Base-by-base conservation (phyloP, 2,888 invertebrate species). In the Cryptus viduatorius region DNA sequence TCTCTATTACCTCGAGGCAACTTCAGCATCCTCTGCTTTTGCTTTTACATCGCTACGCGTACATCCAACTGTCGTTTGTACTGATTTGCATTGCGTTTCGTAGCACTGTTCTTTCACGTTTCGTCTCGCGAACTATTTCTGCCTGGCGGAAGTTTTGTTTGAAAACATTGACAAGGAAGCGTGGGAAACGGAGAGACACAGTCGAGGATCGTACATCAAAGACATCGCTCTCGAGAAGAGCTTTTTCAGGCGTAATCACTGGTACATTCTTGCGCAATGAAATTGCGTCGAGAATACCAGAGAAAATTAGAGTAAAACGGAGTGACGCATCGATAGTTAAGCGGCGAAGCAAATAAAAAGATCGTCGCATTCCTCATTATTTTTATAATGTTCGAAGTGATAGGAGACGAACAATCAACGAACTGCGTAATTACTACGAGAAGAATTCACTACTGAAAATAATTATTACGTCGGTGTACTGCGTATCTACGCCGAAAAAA, bases 41-140 rank as follows among this genome's bases (percentile, higher is more conserved):
- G 37, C 82, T 64, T 79, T 56, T 14, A 65, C 42, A 65, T 72
- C 14, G 5, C 14, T 61, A 24, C 29, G 19, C 19, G 59, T 12
- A 31, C 31, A 2, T 5, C 1, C 5, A 61, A 4, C 29, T 29
- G 29, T 61, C 59, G 29, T 29, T 31, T 29, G 29, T 14, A 29
- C 7, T 24, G 59, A 61, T 61, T 31, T 31, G 29, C 31, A 29
- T 5, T 14, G 59, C 56, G 24, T 56, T 56, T 19, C 56, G 10
- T 3, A 14, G 46, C 24, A 19, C 56, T 24, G 56, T 24, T 19
- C 56, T 19, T 56, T 56, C 56, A 24, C 10, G 12, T 56, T 24
- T 56, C 4, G 10, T 16, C 56, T 19, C 10, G 19, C 19, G 24
- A 56, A 24, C 56, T 12, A 24, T 8, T 3, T 19, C 56, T 4